Evolutionary conservation across 2,888 invertebrate species (phyloP).

Genomic region (Orthosia cruda): DNA sequence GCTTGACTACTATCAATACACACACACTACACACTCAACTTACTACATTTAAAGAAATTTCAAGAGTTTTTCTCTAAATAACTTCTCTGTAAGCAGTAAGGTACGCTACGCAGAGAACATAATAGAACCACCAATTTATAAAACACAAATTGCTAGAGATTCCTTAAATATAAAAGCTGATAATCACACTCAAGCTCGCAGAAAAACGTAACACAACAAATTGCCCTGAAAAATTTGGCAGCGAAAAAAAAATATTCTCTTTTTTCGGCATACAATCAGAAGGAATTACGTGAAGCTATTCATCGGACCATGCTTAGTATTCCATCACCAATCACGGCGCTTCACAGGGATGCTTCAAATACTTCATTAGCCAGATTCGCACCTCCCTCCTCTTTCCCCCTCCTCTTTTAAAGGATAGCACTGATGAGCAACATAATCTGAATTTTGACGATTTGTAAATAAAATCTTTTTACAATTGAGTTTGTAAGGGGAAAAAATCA

Average conservation of each 20-base stretch:
- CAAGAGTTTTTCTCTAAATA: too few relatives aligned
- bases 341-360: constrained; percentile 72
- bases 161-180: constrained; percentile 35
- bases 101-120: too few relatives aligned
- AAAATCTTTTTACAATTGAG: constrained; percentile 63
- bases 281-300: constrained; percentile 69
- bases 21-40: too few relatives aligned
- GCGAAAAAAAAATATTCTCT: constrained; percentile 56
- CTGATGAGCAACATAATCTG: constrained; percentile 67
- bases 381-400: constrained; percentile 60
- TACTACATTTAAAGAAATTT: too few relatives aligned
- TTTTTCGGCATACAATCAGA: constrained; percentile 62
- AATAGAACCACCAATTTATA: too few relatives aligned
- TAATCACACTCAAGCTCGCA: constrained; percentile 12
- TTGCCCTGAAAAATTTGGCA: constrained; percentile 32
- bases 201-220: constrained; percentile 43
- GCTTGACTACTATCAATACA: too few relatives aligned
- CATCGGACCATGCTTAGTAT: constrained; percentile 77
- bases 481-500: constrained; percentile 44
- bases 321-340: constrained; percentile 80
- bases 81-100: too few relatives aligned
- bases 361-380: constrained; percentile 82
- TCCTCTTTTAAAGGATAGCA: constrained; percentile 63
- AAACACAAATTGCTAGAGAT: constrained; percentile 15
- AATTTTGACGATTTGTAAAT: constrained; percentile 68